phyloP scores from a whole-genome alignment of 2,797 vertebrate genomes.

The Pagetopsis macropterus region DNA sequence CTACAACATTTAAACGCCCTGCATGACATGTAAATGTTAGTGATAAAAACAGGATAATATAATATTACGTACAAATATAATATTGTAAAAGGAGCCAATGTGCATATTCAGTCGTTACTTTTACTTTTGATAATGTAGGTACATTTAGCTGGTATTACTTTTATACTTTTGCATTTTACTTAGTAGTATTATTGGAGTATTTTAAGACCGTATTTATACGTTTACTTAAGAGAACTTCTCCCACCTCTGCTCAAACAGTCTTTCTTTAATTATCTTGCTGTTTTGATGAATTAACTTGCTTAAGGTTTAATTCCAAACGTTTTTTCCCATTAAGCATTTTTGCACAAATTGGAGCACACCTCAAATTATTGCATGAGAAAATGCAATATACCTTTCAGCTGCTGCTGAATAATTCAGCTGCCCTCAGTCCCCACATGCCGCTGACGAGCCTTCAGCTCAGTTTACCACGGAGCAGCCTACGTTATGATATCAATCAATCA shows the following conservation, averaged over 20 bases:
- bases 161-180: too few relatives aligned
- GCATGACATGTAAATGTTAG: too few relatives aligned
- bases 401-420: slow-evolving; percentile 87
- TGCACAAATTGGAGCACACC: slow-evolving; percentile 20
- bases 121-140: too few relatives aligned
- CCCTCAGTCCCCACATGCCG: slow-evolving; percentile 85
- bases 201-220: too few relatives aligned
- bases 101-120: too few relatives aligned
- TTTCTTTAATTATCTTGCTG: not conserved
- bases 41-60: too few relatives aligned
- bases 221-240: too few relatives aligned
- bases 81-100: too few relatives aligned
- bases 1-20: too few relatives aligned
- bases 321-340: not conserved
- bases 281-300: not conserved
- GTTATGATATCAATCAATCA: slow-evolving; percentile 85
- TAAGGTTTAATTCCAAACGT: not conserved
- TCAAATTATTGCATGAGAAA: slow-evolving; percentile 71
- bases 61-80: too few relatives aligned
- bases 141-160: too few relatives aligned
- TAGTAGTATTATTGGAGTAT: too few relatives aligned
- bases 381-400: slow-evolving; percentile 80
- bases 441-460: slow-evolving; percentile 79
- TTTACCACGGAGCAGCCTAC: slow-evolving; percentile 75
- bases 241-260: not conserved